Evolutionary conservation across 2,888 invertebrate genomes (phyloP).

Genomic region (Spodoptera littoralis): DNA sequence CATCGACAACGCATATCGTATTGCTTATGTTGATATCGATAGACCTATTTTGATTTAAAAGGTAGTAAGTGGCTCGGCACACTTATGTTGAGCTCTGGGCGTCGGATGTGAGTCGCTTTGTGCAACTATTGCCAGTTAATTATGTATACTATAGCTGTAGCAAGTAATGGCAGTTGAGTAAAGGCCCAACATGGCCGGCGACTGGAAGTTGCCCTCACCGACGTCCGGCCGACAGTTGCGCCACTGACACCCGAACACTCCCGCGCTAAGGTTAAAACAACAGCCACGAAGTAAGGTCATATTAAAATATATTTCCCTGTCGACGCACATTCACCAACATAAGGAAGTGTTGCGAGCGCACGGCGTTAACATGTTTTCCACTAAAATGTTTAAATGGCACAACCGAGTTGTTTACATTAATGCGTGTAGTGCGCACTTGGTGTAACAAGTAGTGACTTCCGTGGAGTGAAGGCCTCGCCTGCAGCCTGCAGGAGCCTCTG

Average conservation of each 20-base stretch:
- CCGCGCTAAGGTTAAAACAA: constrained; percentile 16
- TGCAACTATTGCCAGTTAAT: constrained; percentile 27
- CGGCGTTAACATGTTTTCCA: constrained; percentile 21
- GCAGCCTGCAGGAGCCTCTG: background rate
- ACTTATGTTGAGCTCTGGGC: background rate
- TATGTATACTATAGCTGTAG: constrained; percentile 2
- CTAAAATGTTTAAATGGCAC: constrained; percentile 14
- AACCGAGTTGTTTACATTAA: too few species aligned
- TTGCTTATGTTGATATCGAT: too few species aligned
- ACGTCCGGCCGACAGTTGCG: constrained; percentile 7
- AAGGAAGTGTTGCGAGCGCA: constrained; percentile 41
- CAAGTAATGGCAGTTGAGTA: constrained; percentile 17
- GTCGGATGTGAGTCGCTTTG: constrained; percentile 1
- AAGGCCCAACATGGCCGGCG: constrained; percentile 11
- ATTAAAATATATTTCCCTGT: constrained; percentile 33
- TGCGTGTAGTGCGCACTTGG: background rate
- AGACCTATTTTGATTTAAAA: too few species aligned
- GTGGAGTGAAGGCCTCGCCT: too few species aligned
- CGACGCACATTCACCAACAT: constrained; percentile 30
- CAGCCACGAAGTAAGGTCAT: constrained; percentile 36
- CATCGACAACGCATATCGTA: too few species aligned
- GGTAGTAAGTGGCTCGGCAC: background rate
- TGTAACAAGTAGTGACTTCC: too few species aligned
- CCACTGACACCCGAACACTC: background rate
- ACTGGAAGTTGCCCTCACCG: constrained; percentile 6